Evolutionary conservation across 1,140 invertebrate genomes (phyloP), one percentile per base, ranked within the genome.

Genomic region (Nylanderia fulva): DNA sequence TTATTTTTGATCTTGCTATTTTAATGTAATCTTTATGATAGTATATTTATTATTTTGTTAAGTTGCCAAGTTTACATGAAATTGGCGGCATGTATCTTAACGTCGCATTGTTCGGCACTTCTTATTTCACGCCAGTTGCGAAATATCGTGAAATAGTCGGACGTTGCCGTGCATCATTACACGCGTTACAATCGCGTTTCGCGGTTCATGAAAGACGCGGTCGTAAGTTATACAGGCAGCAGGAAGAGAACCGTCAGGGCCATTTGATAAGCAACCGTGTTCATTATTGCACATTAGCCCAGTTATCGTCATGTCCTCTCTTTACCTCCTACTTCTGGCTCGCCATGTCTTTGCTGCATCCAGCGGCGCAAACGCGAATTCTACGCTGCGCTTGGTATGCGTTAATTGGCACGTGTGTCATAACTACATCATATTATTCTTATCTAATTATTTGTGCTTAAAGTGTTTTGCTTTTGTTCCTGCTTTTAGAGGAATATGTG

Each of bases 201-300:
- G 84, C 88, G 84, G 71, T 88, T 89, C 85, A 74, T 86, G 79
- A 87, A 88, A 85, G 88, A 84, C 56, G 68, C 69, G 63, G 56
- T 48, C 56, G 58, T 45, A 77, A 86, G 85, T 90, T 74, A 87
- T 54, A 66, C 76, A 75, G 86, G 86, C 86, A 79, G 86, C 89
- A 90, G 89, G 89, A 90, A 90, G 89, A 90, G 89, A 87, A 84
- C 82, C 88, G 89, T 90, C 89, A 90, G 89, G 89, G 88, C 88
- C 89, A 90, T 90, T 90, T 90, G 89, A 90, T 90, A 90, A 90
- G 89, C 89, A 90, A 87, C 79, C 86, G 52, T 90, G 89, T 87
- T 90, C 89, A 90, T 90, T 90, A 90, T 87, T 88, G 90, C 88
- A 82, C 74, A 91, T 91, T 91, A 91, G 86, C 90, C 85, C 84